These are phyloP conservation scores for Girardia tigrina DNA, from an alignment of 2,888 invertebrate species.

Conservation along the genomic window DNA sequence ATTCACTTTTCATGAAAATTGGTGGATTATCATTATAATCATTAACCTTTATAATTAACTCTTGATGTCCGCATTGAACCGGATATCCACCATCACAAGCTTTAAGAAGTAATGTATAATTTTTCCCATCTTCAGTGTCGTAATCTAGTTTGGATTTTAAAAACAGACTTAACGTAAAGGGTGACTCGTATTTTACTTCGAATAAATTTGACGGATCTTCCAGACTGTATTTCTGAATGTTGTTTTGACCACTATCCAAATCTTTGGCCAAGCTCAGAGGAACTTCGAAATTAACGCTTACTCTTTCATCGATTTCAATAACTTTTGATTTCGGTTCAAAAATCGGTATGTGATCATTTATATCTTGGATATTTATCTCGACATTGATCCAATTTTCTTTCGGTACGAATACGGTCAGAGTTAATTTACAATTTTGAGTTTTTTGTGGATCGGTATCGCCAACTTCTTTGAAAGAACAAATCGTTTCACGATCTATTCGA, in stretches of 20 bases:
- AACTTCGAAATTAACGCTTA: neutral
- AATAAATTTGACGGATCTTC: neutral
- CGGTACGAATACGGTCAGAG: constrained; percentile 29
- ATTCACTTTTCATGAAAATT: neutral
- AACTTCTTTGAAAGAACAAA: neutral
- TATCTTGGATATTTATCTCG: constrained; percentile 29
- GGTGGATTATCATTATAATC: constrained; percentile 33
- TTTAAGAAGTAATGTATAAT: constrained; percentile 1
- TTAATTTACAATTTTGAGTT: constrained; percentile 16
- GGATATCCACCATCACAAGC: constrained; percentile 34
- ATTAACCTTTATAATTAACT: constrained; percentile 19
- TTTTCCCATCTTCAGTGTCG: constrained; percentile 21
- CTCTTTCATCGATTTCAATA: constrained; percentile 21
- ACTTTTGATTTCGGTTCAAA: constrained; percentile 26
- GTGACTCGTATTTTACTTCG: constrained; percentile 26
- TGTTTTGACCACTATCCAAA: constrained; percentile 20
- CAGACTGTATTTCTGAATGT: constrained; percentile 26
- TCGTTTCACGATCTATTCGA: neutral
- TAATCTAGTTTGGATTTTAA: constrained; percentile 25
- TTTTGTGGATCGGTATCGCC: neutral
- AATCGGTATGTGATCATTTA: constrained; percentile 31
- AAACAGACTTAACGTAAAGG: constrained; percentile 21
- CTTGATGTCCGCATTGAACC: constrained; percentile 17
- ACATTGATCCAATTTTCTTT: constrained; percentile 33
- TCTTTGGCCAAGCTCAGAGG: constrained; percentile 30